These are phyloP conservation scores for Protaetia brevitarsis DNA, from an alignment of 1,140 invertebrate species.

Conservation along the genomic window DNA sequence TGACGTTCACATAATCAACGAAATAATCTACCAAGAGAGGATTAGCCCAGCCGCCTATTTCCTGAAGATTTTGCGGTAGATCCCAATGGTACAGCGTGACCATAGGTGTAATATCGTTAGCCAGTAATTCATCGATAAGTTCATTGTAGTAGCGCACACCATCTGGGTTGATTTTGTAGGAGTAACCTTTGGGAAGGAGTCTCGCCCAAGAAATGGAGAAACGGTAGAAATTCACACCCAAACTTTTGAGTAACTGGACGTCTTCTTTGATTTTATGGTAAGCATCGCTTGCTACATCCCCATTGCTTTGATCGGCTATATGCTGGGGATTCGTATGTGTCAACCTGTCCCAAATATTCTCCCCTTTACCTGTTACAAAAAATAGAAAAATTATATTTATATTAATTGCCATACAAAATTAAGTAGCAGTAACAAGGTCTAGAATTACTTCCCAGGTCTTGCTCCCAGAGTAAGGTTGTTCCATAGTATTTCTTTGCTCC, in stretches of 20 bases:
- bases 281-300: conserved; percentile 58
- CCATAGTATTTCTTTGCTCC: too few relatives aligned
- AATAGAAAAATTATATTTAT: neutral
- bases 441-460: too few relatives aligned
- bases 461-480: too few relatives aligned
- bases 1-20: conserved; percentile 58
- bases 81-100: conserved; percentile 52
- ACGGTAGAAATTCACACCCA: conserved; percentile 53
- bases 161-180: conserved; percentile 55
- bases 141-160: conserved; percentile 64
- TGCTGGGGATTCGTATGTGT: conserved; percentile 53
- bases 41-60: conserved; percentile 64
- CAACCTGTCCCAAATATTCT: conserved; percentile 60
- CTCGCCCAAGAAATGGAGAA: conserved; percentile 63
- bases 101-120: conserved; percentile 59
- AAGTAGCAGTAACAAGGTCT: too few relatives aligned
- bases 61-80: conserved; percentile 60
- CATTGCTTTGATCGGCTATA: conserved; percentile 54
- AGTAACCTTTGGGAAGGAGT: conserved; percentile 38
- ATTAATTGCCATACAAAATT: too few relatives aligned
- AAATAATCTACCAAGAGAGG: conserved; percentile 58
- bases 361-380: conserved; percentile 45
- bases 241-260: conserved; percentile 50
- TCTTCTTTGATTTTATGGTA: conserved; percentile 60
- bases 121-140: conserved; percentile 57